Evolutionary conservation across 2,113 vertebrate genomes (phyloP).

Genomic region (Chloropsis cyanopogon): DNA sequence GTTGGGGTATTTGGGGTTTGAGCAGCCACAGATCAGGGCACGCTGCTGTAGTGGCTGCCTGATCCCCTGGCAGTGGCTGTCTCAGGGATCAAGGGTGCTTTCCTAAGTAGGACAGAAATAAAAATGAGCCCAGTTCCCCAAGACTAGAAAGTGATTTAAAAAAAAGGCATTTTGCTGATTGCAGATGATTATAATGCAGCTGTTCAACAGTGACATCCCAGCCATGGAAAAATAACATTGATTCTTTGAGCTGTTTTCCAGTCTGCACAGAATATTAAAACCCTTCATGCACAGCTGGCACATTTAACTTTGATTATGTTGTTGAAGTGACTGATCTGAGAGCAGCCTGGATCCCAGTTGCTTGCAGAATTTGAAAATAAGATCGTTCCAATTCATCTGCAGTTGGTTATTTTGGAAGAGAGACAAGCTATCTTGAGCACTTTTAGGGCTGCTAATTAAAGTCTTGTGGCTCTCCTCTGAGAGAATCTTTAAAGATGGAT

Average conservation of each 20-base stretch:
- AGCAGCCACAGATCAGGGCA: neutral
- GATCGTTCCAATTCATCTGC: conserved; percentile 25
- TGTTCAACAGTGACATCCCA: neutral
- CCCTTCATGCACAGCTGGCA: conserved; percentile 36
- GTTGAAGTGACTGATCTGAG: conserved; percentile 29
- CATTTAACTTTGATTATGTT: conserved; percentile 22
- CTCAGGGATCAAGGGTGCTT: neutral
- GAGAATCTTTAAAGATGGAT: neutral
- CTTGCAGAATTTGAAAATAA: conserved; percentile 3
- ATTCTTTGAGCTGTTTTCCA: conserved; percentile 30
- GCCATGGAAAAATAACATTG: neutral
- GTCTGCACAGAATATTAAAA: neutral
- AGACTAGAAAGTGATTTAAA: neutral
- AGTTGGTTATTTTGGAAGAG: conserved; percentile 23
- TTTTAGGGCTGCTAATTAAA: conserved; percentile 23
- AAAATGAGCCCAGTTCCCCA: neutral
- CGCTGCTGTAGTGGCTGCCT: neutral
- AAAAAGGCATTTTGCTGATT: conserved; percentile 2
- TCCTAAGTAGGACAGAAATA: neutral
- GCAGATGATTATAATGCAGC: conserved; percentile 22
- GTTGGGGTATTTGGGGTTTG: accelerated
- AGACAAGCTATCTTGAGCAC: neutral
- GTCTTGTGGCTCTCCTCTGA: neutral
- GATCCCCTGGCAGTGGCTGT: neutral
- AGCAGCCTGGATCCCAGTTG: conserved; percentile 1